A percentile compares a stretch with the other conserved stretches of the same genome.
phyloP scores from a whole-genome alignment of 2,888 invertebrate genomes.

The Pseudococcus viburni region DNA sequence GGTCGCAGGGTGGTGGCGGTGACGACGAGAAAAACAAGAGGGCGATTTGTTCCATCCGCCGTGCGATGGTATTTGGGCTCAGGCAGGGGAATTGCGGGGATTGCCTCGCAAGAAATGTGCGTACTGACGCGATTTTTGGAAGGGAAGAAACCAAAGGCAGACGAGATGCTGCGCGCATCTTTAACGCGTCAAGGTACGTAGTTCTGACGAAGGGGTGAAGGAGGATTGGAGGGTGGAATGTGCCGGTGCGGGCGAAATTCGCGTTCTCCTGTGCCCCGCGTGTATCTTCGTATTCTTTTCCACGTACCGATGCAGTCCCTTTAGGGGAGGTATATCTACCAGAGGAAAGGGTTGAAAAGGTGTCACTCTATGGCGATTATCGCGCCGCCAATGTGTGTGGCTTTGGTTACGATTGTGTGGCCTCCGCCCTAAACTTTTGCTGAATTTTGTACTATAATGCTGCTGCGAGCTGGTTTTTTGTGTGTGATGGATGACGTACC shows the following conservation, averaged over 20 bases:
- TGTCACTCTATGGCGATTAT: slow-evolving; percentile 1
- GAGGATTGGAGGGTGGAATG: no score
- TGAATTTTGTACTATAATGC: no score
- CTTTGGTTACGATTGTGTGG: not conserved
- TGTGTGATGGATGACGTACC: no score
- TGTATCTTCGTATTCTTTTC: no score
- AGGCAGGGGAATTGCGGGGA: not conserved
- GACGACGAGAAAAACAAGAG: slow-evolving; percentile 4
- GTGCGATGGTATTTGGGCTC: not conserved
- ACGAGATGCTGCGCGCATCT: not conserved
- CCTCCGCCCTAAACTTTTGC: not conserved
- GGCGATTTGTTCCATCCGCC: not conserved
- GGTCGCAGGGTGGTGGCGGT: not conserved
- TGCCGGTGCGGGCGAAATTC: no score
- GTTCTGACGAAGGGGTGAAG: not conserved
- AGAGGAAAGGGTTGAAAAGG: not conserved
- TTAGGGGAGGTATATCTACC: no score
- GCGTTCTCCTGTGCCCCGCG: no score
- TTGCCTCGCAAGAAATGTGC: not conserved
- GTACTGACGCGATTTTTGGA: not conserved
- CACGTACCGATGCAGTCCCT: no score
- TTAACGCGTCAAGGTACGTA: not conserved
- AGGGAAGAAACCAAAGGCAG: not conserved
- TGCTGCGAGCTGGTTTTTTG: no score
- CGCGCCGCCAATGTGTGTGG: not conserved